A percentile compares a stretch with the other conserved stretches of the same genome.
Evolutionary conservation across 1,140 invertebrate genomes (phyloP).

Genomic region (Zaprionus kolodkinae): DNA sequence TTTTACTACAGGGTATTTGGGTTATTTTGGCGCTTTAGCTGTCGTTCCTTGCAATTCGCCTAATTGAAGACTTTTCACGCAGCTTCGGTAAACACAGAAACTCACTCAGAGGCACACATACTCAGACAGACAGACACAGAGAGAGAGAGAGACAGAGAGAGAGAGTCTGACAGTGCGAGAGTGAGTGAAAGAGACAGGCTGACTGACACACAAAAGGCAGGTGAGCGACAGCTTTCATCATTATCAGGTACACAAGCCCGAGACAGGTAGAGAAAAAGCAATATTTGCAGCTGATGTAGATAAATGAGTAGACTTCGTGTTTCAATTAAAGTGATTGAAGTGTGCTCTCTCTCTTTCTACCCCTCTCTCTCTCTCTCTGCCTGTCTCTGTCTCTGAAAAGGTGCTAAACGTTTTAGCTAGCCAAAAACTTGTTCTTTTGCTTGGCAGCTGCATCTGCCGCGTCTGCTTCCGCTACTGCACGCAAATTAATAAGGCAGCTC

Average conservation of each 20-base stretch:
- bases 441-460: constrained; percentile 5
- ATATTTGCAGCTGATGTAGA: constrained; percentile 82
- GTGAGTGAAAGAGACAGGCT: not conserved
- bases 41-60: constrained; percentile 58
- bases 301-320: constrained; percentile 82
- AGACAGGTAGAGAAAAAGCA: constrained; percentile 55
- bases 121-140: not conserved
- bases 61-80: constrained; percentile 79
- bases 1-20: not conserved
- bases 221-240: constrained; percentile 42
- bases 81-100: constrained; percentile 33
- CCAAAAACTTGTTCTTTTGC: constrained; percentile 67
- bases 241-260: constrained; percentile 26
- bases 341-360: constrained; percentile 33
- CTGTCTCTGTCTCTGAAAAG: constrained; percentile 12
- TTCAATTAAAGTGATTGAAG: constrained; percentile 83
- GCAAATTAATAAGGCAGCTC: constrained; percentile 78
- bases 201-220: constrained; percentile 4
- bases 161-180: not conserved
- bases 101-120: constrained; percentile 12
- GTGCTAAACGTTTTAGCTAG: constrained; percentile 71
- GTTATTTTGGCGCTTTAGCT: constrained; percentile 34
- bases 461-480: not conserved
- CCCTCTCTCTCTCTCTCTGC: not conserved
- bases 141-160: not conserved